Conservation (phyloP, 2,888 invertebrate species). For the Drosophila kanekoi region DNA sequence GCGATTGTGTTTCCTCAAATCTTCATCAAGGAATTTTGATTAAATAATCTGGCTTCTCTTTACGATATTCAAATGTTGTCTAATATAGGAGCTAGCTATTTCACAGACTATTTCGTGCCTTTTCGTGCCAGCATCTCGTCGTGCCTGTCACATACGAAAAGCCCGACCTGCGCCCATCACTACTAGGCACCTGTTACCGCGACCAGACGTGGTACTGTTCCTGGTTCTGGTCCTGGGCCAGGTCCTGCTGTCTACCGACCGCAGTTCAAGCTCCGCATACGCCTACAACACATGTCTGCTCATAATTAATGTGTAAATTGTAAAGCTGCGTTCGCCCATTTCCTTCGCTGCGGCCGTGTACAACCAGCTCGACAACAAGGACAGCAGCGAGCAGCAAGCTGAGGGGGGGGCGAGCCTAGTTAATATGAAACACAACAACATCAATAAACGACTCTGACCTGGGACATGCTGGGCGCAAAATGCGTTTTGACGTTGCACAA, state of each 20-base stretch:
- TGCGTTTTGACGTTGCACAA: conserved; percentile 70
- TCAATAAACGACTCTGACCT: conserved; percentile 62
- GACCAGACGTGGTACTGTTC: conserved; percentile 18
- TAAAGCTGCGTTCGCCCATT: conserved; percentile 72
- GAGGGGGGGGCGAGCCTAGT: conserved; percentile 55
- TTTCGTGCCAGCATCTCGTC: too few species aligned
- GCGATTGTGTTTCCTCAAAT: too few species aligned
- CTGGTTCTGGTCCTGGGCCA: not conserved
- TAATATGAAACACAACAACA: conserved; percentile 65
- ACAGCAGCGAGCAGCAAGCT: conserved; percentile 5
- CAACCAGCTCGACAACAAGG: conserved; percentile 70
- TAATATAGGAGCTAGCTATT: too few species aligned
- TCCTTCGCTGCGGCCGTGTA: conserved; percentile 66
- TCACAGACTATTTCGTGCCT: too few species aligned
- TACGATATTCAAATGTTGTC: too few species aligned
- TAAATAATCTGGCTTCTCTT: too few species aligned
- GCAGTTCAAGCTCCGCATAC: conserved; percentile 39
- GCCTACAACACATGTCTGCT: conserved; percentile 82
- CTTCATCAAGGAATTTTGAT: too few species aligned
- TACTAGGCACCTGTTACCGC: conserved; percentile 76
- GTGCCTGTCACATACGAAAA: too few species aligned
- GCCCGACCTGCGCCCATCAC: too few species aligned
- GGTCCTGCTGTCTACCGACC: not conserved
- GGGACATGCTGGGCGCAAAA: conserved; percentile 49
- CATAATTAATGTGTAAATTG: conserved; percentile 81